Conservation (phyloP, 2,113 vertebrate species). For the Ranitomeya imitator region DNA sequence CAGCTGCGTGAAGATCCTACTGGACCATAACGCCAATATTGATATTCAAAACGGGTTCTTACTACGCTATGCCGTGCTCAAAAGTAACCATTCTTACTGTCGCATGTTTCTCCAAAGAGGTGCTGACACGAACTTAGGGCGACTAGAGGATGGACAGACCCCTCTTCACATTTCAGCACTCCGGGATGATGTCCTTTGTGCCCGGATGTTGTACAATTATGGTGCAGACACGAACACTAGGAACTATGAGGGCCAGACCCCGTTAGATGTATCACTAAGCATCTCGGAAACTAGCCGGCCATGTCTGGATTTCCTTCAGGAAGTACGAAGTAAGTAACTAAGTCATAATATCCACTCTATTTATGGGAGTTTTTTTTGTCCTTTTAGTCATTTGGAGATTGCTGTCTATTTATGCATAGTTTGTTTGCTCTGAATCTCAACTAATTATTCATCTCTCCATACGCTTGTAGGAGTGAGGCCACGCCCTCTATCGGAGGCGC, state of each 20-base stretch:
- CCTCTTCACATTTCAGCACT: constrained; percentile 96
- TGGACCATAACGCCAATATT: constrained; percentile 97
- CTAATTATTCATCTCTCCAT: no score
- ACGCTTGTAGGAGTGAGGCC: no score
- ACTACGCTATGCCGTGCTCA: constrained; percentile 95
- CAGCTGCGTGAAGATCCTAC: constrained; percentile 95
- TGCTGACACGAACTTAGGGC: constrained; percentile 94
- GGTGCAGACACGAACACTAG: constrained; percentile 94
- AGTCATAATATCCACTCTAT: no score
- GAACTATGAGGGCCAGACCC: constrained; percentile 98
- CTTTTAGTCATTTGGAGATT: no score
- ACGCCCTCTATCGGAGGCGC: no score
- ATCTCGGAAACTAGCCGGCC: constrained; percentile 93
- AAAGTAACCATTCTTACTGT: constrained; percentile 97
- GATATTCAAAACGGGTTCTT: constrained; percentile 98
- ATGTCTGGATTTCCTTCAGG: constrained; percentile 96
- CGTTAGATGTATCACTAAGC: constrained; percentile 90
- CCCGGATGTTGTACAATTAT: constrained; percentile 93
- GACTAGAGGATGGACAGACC: constrained; percentile 94
- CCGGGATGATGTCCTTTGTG: constrained; percentile 91
- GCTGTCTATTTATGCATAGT: no score
- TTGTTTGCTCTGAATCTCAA: no score
- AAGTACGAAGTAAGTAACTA: constrained; percentile 91
- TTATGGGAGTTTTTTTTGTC: no score
- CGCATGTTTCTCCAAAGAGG: constrained; percentile 98